Percentiles rank a stretch among this genome's conserved stretches.
phyloP scores from a whole-genome alignment of 2,113 vertebrate genomes.

The Mustela nigripes region DNA sequence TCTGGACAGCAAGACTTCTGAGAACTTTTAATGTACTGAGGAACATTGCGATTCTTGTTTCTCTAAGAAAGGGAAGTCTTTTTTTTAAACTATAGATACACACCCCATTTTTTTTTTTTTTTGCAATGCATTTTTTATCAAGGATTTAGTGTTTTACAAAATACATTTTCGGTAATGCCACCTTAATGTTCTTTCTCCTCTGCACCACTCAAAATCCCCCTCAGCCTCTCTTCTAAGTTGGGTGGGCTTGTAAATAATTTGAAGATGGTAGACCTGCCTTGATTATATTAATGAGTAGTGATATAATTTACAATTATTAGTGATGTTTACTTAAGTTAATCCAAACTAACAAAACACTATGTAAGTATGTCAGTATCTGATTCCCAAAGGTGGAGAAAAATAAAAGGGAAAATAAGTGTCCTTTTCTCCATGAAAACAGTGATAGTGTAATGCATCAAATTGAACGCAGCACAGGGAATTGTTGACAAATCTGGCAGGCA shows the following conservation, averaged over 20 bases:
- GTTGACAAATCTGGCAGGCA: background rate
- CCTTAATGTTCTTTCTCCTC: background rate
- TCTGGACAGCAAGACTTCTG: background rate
- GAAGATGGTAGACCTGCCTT: background rate
- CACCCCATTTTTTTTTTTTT: too few species aligned
- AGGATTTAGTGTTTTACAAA: background rate
- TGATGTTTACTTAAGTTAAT: background rate
- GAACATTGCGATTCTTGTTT: background rate
- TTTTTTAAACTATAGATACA: background rate
- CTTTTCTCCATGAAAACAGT: background rate
- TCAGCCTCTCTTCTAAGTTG: background rate
- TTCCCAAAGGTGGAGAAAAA: background rate
- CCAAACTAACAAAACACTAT: background rate
- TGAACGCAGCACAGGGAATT: background rate
- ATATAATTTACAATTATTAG: background rate
- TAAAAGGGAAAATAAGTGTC: background rate
- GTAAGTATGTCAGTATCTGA: background rate
- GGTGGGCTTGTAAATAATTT: background rate
- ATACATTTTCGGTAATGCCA: background rate
- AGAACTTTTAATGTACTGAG: background rate
- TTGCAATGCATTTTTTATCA: background rate
- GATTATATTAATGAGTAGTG: background rate
- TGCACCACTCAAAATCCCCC: background rate
- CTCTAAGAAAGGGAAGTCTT: background rate
- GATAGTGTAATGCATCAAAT: too few species aligned